Evolutionary conservation across 2,888 invertebrate genomes (phyloP), one percentile per base, ranked within the genome.

Genomic region (Argyresthia goedartella): DNA sequence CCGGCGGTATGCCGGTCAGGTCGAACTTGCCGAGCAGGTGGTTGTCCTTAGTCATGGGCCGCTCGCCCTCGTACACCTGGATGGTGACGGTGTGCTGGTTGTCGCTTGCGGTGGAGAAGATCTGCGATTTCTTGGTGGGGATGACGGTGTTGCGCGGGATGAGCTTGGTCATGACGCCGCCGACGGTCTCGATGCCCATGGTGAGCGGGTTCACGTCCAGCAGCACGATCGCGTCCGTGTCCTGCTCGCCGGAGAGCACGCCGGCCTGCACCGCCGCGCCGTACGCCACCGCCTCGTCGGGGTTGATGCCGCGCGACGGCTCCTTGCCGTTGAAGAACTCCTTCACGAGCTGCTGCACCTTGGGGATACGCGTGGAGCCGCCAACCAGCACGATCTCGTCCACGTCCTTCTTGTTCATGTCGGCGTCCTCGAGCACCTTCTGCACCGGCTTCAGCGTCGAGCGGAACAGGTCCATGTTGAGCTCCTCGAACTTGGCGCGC

Each of bases 1-100:
- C 96, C 45, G 98, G 97, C 55, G 98, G 98, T 66, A 98, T 98
- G 56, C 97, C 98, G 54, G 97, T 98, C 56, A 99, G 86, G 73
- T 99, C 99, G 84, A 99, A 99, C 84, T 98, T 99, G 58, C 99
- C 99, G 56, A 99, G 89, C 60, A 97, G 89, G 84, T 99, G 99
- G 87, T 99, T 99, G 86, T 99, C 99, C 86, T 99, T 99, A 60
- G 99, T 99, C 99, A 99, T 98, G 33, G 99, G 98, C 67, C 99
- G 93, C 85, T 99, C 99, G 65, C 99, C 99, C 87, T 99, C 99
- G 77, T 96, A 99, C 0, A 98, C 97, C 82, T 97, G 96, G 75
- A 99, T 99, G 60, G 98, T 99, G 51, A 99, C 99, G 4, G 98
- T 98, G 81, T 98, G 97, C 79, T 99, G 99, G 82, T 99, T 99